Percentiles rank a stretch among this genome's conserved stretches.
Conservation (phyloP, 2,113 vertebrate species). For the Spea multiplicata region DNA sequence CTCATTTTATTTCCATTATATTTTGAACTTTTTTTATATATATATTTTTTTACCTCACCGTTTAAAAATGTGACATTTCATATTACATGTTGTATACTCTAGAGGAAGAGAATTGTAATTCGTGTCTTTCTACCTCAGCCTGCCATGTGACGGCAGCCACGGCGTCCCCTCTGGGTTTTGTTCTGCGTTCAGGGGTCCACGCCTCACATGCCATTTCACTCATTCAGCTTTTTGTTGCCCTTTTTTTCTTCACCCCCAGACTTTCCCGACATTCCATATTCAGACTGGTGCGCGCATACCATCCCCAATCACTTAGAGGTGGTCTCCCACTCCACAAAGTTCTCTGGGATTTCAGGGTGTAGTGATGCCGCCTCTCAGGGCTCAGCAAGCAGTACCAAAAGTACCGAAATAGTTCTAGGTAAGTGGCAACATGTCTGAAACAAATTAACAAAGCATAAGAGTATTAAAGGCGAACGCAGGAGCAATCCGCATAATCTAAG, state of each 20-base stretch:
- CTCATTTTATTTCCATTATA: too few relatives aligned
- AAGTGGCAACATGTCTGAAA: conserved; percentile 45
- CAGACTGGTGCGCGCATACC: conserved; percentile 87
- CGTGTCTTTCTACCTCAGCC: too few relatives aligned
- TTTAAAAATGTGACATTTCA: too few relatives aligned
- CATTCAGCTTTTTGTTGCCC: conserved; percentile 14
- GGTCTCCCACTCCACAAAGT: conserved; percentile 87
- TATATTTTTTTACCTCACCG: too few relatives aligned
- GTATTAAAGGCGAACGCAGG: too few relatives aligned
- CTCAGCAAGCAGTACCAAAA: conserved; percentile 87
- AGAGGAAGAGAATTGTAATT: too few relatives aligned
- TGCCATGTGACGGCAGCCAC: too few relatives aligned
- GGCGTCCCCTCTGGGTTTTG: background rate
- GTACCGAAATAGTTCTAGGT: conserved; percentile 87
- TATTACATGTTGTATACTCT: too few relatives aligned
- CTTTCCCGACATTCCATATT: conserved; percentile 86
- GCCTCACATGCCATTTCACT: background rate
- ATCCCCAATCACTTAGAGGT: conserved; percentile 90
- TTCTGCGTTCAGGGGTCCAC: conserved; percentile 2
- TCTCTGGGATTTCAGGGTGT: conserved; percentile 92
- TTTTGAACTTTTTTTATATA: too few relatives aligned
- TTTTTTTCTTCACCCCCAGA: conserved; percentile 66
- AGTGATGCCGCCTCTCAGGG: conserved; percentile 90
- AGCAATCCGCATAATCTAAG: too few relatives aligned
- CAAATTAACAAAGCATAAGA: too few relatives aligned